Evolutionary conservation across 2,888 invertebrate genomes (phyloP).

Genomic region (Polymixis flavicincta): DNA sequence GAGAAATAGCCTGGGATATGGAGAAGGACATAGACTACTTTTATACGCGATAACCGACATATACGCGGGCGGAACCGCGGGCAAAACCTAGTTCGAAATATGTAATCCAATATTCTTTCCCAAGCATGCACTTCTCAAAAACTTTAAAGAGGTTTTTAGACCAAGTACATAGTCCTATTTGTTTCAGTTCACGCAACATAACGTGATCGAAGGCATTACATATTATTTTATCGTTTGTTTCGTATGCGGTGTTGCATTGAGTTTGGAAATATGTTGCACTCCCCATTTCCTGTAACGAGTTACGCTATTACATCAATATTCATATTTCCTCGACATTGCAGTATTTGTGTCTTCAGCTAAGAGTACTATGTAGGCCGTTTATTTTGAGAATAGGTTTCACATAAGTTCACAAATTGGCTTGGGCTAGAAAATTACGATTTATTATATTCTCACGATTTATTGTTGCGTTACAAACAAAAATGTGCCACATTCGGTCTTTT

Average conservation of each 20-base stretch:
- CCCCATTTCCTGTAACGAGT: constrained; percentile 55
- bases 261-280: constrained; percentile 56
- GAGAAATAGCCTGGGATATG: no score
- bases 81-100: no score
- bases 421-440: not conserved
- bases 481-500: not conserved
- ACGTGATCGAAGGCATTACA: constrained; percentile 33
- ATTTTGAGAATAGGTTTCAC: constrained; percentile 10
- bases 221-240: constrained; percentile 58
- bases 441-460: not conserved
- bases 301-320: constrained; percentile 46
- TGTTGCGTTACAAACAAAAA: not conserved
- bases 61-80: no score
- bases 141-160: constrained; percentile 13
- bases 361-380: constrained; percentile 36
- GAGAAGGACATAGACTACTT: no score
- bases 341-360: constrained; percentile 50
- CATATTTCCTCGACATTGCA: constrained; percentile 52
- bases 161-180: constrained; percentile 12
- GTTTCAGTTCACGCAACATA: constrained; percentile 34
- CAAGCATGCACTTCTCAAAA: not conserved
- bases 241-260: constrained; percentile 40
- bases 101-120: not conserved
- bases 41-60: no score
- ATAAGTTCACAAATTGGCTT: not conserved